These are phyloP conservation scores for Apotomis betuletana DNA, from an alignment of 2,888 invertebrate species.

Conservation along the genomic window DNA sequence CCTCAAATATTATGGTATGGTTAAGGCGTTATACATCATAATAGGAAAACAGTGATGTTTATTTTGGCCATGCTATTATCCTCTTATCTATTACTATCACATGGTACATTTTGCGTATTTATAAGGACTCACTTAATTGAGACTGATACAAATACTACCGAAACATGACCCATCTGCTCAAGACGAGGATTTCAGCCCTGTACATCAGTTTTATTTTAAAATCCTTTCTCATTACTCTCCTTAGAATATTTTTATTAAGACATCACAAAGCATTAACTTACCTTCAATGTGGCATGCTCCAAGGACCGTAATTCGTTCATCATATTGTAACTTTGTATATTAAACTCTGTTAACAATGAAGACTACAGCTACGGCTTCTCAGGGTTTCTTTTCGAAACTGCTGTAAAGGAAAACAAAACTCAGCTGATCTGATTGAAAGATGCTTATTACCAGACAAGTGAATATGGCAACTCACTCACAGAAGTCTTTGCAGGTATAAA, in stretches of 20 bases:
- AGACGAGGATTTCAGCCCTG: too few relatives aligned
- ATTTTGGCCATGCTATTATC: too few relatives aligned
- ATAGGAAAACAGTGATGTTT: too few relatives aligned
- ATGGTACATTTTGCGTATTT: too few relatives aligned
- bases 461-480: conserved; percentile 39
- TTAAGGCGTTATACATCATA: too few relatives aligned
- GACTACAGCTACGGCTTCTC: neutral
- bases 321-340: conserved; percentile 49
- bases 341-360: conserved; percentile 31
- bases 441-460: conserved; percentile 30
- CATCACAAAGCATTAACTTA: conserved; percentile 60
- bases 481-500: conserved; percentile 16
- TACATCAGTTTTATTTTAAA: too few relatives aligned
- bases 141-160: too few relatives aligned
- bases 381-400: conserved; percentile 42
- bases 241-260: neutral
- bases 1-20: conserved; percentile 57
- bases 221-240: too few relatives aligned
- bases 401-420: conserved; percentile 77
- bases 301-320: conserved; percentile 97
- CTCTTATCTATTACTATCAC: too few relatives aligned
- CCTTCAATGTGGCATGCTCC: conserved; percentile 98
- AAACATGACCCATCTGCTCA: too few relatives aligned
- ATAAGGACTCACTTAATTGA: too few relatives aligned
- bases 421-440: conserved; percentile 78